Evolutionary conservation across 2,797 vertebrate genomes (phyloP), one percentile per base, ranked within the genome.

Genomic region (Myotis pilosus): DNA sequence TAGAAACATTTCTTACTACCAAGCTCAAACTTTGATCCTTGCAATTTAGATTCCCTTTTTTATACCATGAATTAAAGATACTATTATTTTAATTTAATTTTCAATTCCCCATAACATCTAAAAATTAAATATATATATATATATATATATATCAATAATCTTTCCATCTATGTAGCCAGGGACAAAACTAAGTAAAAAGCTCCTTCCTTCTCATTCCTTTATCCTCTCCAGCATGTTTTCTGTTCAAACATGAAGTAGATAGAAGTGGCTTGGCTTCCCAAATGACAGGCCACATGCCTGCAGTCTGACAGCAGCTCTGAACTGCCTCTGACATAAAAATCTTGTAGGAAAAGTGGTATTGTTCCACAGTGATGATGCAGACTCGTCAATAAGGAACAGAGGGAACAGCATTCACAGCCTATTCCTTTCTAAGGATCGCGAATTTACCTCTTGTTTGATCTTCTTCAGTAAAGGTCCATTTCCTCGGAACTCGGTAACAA

Each of bases 361-460:
- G 23, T 12, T 17, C 49, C 28, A 25, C 15, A 41, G 53, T 19
- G 33, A 5, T 16, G 60, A 66, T 0, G 2, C 60, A 62, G 60
- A 62, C 28, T 62, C 6, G 1, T 62, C 60, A 30, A 30, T 30
- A 62, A 62, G 60, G 13, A 16, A 30, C 28, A 62, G 38, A 78
- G 44, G 6, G 8, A 22, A 23, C 36, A 28, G 36, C 20, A 17
- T 5, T 33, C 51, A 2, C 38, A 12, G 28, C 36, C 28, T 51
- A 16, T 22, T 87, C 47, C 53, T 92, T 66, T 41, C 44, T 22
- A 5, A 92, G 71, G 60, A 11, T 55, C 44, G 38, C 0, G 0
- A 78, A 81, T 94, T 98, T 98, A 99, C 99, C 99, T 99, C 99
- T 98, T 99, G 99, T 98, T 99, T 99, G 96, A 99, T 99, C 98